Evolutionary conservation across 2,113 vertebrate genomes (phyloP), one percentile per base, ranked within the genome.

Genomic region (Sigmodon hispidus): DNA sequence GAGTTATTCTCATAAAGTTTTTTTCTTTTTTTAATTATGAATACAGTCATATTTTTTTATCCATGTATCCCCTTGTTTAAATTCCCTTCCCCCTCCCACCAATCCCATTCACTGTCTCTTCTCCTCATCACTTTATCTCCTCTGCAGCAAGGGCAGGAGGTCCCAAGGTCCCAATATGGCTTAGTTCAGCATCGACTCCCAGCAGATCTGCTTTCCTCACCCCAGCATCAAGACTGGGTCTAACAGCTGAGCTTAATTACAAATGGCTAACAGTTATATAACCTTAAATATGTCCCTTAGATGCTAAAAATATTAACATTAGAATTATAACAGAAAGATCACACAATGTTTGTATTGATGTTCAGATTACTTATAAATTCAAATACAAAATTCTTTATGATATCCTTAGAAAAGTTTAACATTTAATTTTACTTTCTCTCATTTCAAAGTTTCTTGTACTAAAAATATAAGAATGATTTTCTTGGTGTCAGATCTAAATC

Each of bases 401-500:
- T 72, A 2, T 73, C 7, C 85, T 59, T 92, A 90, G 48, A 43
- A 76, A 83, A 65, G 29, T 0, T 48, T 65, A 21, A 91, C 31
- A 65, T 59, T 91, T 83, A 90, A 65, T 81, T 91, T 90, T 65
- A 76, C 3, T 73, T 89, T 92, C 40, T 69, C 3, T 70, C 6
- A 93, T 81, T 17, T 13, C n/a, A 69, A 87, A 94, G 73, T 1
- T 89, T 96, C 89, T 17, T 16, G 4, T 45, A 79, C 91, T 63
- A 89, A 86, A 31, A 92, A 45, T 2, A 90, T 43, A 40, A 91
- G 88, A 96, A 89, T 69, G 48, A 40, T n/a, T 94, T 96, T 91
- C 90, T 95, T 79, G 83, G 75, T 89, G 24, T 90, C 80, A 96
- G 70, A 96, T 84, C 45, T 95, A 91, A 95, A 94, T 69, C 67